Evolutionary conservation across 2,113 vertebrate genomes (phyloP).

Genomic region (Hiodon alosoides): DNA sequence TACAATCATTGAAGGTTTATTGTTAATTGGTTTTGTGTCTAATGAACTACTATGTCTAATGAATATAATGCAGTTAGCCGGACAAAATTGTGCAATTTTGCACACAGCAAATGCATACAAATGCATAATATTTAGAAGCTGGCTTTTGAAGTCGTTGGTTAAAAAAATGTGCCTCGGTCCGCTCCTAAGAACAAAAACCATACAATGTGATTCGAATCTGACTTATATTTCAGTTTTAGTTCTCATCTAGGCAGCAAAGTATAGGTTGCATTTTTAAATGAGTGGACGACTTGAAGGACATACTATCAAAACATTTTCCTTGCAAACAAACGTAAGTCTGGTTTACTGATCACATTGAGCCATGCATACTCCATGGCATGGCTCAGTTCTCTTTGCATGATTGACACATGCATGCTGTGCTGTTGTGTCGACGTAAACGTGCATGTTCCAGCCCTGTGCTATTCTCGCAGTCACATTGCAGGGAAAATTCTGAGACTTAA

Average conservation of each 20-base stretch:
- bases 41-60: neutral
- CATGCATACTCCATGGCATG: conserved; percentile 30
- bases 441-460: neutral
- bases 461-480: neutral
- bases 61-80: neutral
- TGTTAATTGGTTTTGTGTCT: neutral
- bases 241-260: conserved; percentile 21
- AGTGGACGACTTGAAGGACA: conserved; percentile 36
- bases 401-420: conserved; percentile 21
- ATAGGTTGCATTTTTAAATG: conserved; percentile 39
- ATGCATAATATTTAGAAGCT: conserved; percentile 13
- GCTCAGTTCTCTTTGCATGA: conserved; percentile 30
- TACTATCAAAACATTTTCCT: conserved; percentile 32
- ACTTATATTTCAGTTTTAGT: conserved; percentile 17
- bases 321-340: conserved; percentile 48
- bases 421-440: neutral
- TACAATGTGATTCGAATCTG: conserved; percentile 11
- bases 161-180: neutral
- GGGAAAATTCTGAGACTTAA: neutral
- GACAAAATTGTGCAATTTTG: neutral
- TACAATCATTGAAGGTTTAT: conserved; percentile 1
- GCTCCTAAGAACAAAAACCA: neutral
- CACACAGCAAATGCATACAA: neutral
- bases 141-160: neutral
- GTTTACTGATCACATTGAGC: conserved; percentile 19